Base-by-base conservation (phyloP, 2,888 invertebrate genomes). In the Lepetodrilus schrolli region DNA sequence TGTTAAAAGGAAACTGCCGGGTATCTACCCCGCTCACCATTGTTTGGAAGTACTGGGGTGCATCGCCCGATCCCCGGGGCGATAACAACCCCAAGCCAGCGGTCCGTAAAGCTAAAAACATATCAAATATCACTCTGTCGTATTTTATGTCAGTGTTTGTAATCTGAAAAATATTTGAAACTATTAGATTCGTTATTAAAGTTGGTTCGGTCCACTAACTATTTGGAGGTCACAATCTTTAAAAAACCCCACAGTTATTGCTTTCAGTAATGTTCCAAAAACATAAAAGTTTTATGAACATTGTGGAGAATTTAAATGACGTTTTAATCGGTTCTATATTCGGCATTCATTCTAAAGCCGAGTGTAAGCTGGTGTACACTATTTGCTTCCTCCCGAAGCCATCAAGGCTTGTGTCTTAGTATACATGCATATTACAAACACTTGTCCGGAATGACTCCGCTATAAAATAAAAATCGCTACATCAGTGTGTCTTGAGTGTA, bases 161-260 rank as follows among this genome's bases (percentile, higher is more conserved):
- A 58, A 58, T 58, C 30, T 58, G 34, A 58, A 58, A 58, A 58
- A 58, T 58, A 58, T 58, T 58, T 58, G 58, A 58, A 58, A 58
- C 58, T 58, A 58, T 58, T 58, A 58, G 58, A 58, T 58, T 58
- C 34, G 58, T 58, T 34, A 58, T 58, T 58, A 58, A 23, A 10
- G 17, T 17, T 30, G 58, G 17, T 30, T 1, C 17, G 58, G 58
- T 23, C 34, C 58, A 58, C 8, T 58, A 17, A 34, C 58, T 34
- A 58, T 34, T 17, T 17, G 17, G 30, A 34, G 58, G 58, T 58
- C 58, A 58, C 13, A 58, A 23, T 23, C 17, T 58, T 8, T 30
- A 7, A 58, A 58, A 58, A 34, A n/a, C n/a, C n/a, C n/a, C n/a
- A n/a, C 34, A 30, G 58, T 23, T 58, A 58, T n/a, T 58, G 58